Percentiles rank a stretch among this genome's conserved stretches.
phyloP scores from a whole-genome alignment of 2,888 invertebrate genomes.

The Thysanoteuthis rhombus region DNA sequence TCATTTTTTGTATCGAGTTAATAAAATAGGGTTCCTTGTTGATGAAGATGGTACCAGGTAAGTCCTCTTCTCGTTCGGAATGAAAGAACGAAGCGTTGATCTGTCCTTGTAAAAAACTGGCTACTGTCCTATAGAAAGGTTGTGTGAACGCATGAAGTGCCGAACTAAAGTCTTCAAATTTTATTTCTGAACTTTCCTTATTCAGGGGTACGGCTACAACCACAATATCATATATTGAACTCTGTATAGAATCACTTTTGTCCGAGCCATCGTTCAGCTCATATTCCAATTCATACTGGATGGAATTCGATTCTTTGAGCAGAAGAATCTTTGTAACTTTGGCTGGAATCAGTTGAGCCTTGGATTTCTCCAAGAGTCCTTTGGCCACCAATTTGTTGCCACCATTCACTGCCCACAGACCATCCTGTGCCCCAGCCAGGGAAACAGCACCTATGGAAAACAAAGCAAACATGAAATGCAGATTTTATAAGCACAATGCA shows the following conservation, averaged over 20 bases:
- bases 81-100: constrained; percentile 70
- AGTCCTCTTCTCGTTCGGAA: constrained; percentile 55
- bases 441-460: constrained; percentile 69
- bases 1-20: constrained; percentile 70
- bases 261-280: not conserved
- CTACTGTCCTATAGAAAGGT: constrained; percentile 71
- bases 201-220: constrained; percentile 73
- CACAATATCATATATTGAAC: constrained; percentile 71
- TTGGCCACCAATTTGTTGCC: constrained; percentile 71
- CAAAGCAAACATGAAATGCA: not conserved
- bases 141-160: constrained; percentile 45
- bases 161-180: constrained; percentile 69
- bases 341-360: constrained; percentile 66
- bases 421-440: constrained; percentile 71
- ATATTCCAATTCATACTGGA: constrained; percentile 52
- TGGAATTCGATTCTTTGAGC: constrained; percentile 45
- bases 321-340: constrained; percentile 59
- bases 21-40: constrained; percentile 69
- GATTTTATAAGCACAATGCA: not conserved
- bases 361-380: constrained; percentile 60
- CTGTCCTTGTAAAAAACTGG: constrained; percentile 72
- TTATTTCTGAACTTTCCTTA: constrained; percentile 62
- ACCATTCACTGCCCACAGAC: constrained; percentile 73
- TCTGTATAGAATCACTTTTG: constrained; percentile 26
- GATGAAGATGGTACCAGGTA: constrained; percentile 69